A percentile compares a stretch with the other conserved stretches of the same genome.
Conservation (phyloP, 2,797 vertebrate species). For the Leptoclinus maculatus region DNA sequence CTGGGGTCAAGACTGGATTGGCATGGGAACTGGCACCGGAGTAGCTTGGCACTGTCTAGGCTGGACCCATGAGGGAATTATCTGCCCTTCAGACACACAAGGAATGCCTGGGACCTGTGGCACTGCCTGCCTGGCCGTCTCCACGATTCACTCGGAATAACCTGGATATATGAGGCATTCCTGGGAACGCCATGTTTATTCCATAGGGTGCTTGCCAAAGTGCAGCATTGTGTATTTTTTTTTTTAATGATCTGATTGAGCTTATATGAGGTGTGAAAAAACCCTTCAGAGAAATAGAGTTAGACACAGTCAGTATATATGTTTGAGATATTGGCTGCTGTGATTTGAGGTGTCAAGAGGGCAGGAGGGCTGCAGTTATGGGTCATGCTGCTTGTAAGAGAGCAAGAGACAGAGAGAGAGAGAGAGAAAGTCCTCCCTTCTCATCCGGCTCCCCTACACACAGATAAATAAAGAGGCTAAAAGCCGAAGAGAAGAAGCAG, state of each 20-base stretch:
- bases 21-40: conserved; percentile 78
- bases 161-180: conserved; percentile 56
- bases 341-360: conserved; percentile 54
- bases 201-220: conserved; percentile 16
- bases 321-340: conserved; percentile 42
- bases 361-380: conserved; percentile 45
- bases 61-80: conserved; percentile 72
- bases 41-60: conserved; percentile 56
- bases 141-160: conserved; percentile 51
- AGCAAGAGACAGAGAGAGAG: conserved; percentile 42
- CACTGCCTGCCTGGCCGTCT: conserved; percentile 55
- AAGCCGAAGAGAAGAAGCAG: conserved; percentile 83
- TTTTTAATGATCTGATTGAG: conserved; percentile 44
- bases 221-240: conserved; percentile 17
- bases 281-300: conserved; percentile 28
- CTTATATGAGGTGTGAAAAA: conserved; percentile 59
- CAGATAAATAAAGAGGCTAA: conserved; percentile 86
- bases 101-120: conserved; percentile 72
- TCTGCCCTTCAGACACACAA: conserved; percentile 70
- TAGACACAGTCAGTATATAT: conserved; percentile 35
- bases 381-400: conserved; percentile 53
- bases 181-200: conserved; percentile 16
- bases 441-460: conserved; percentile 75
- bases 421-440: conserved; percentile 70
- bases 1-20: conserved; percentile 66